Conservation (phyloP, 2,797 vertebrate species). For the Chelonia mydas region DNA sequence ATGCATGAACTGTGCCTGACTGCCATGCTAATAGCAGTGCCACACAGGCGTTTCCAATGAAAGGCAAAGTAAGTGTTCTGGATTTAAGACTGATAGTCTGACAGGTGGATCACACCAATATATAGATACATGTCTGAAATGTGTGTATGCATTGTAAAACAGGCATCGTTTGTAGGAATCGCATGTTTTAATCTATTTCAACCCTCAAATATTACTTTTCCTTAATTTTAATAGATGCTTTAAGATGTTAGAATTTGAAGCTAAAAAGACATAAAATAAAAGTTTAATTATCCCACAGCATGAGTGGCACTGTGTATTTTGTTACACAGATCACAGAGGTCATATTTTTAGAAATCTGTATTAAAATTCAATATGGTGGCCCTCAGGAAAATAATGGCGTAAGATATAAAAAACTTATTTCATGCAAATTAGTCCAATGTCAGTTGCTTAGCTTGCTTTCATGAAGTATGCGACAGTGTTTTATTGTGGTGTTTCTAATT, state of each 20-base stretch:
- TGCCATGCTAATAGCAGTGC: background rate
- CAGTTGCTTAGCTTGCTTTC: constrained; percentile 13
- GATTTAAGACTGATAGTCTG: constrained; percentile 12
- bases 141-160: background rate
- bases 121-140: background rate
- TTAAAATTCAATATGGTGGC: background rate
- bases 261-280: constrained; percentile 38
- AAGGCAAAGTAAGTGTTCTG: constrained; percentile 1
- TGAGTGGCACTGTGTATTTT: background rate
- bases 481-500: background rate
- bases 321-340: background rate
- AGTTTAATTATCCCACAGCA: constrained; percentile 24
- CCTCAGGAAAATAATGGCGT: constrained; percentile 51
- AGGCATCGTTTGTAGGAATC: background rate
- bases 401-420: constrained; percentile 28
- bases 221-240: constrained; percentile 26
- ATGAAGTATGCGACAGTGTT: constrained; percentile 21
- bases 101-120: constrained; percentile 39
- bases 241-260: constrained; percentile 30
- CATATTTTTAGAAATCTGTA: background rate
- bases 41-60: background rate
- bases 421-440: constrained; percentile 49
- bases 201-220: constrained; percentile 4
- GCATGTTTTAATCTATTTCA: constrained; percentile 36
- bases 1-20: background rate